Evolutionary conservation across 1,140 invertebrate species (phyloP).

Genomic region (Hormaphis cornu): DNA sequence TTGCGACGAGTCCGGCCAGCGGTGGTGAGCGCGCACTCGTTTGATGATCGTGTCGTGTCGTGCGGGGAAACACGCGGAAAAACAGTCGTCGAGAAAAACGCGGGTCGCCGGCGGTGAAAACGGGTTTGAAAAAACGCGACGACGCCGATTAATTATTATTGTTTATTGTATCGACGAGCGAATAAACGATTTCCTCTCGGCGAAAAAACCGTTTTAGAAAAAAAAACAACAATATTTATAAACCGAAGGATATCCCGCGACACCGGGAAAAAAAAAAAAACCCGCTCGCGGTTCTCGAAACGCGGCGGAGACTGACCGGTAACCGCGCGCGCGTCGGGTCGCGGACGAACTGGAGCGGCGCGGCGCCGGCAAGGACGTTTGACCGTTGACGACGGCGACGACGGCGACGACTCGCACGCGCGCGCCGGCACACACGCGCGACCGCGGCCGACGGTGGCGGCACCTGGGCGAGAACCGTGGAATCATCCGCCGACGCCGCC

Average conservation of each 20-base stretch:
- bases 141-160: no score
- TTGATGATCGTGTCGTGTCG: no score
- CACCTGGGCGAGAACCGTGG: slow-evolving; percentile 10
- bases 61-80: no score
- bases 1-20: no score
- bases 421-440: background rate
- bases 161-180: no score
- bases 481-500: background rate
- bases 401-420: slow-evolving; percentile 8
- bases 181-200: background rate
- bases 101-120: no score
- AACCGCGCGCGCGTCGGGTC: background rate
- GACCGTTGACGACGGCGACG: slow-evolving; percentile 21
- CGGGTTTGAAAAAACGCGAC: no score
- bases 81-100: no score
- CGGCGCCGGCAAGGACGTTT: slow-evolving; percentile 32
- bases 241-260: no score
- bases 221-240: no score
- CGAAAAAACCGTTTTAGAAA: background rate
- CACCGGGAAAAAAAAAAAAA: background rate
- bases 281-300: background rate
- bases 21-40: no score
- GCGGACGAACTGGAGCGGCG: slow-evolving; percentile 32
- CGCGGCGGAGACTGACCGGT: background rate
- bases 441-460: background rate